phyloP scores from a whole-genome alignment of 2,888 invertebrate species.

The Sesia bembeciformis region DNA sequence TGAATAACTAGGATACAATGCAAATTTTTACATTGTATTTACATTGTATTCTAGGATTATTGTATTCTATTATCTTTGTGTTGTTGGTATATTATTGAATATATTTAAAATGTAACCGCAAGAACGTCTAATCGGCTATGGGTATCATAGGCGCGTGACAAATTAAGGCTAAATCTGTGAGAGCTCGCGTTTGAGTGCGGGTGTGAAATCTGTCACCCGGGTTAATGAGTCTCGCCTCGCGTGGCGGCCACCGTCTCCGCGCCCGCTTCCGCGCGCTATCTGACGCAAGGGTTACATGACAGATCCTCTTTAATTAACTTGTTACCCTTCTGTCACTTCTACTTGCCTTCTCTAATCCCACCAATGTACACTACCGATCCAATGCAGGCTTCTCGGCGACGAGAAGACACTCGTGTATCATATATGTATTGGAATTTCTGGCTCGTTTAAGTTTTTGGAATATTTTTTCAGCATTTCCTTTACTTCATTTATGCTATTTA shows the following conservation, averaged over 20 bases:
- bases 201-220: constrained; percentile 22
- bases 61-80: too few relatives aligned
- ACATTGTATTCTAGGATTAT: too few relatives aligned
- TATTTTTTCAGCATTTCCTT: too few relatives aligned
- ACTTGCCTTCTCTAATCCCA: constrained; percentile 15
- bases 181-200: constrained; percentile 19
- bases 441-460: too few relatives aligned
- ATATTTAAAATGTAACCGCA: too few relatives aligned
- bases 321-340: constrained; percentile 26
- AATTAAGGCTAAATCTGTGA: constrained; percentile 15
- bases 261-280: constrained; percentile 3
- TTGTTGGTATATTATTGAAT: too few relatives aligned
- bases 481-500: too few relatives aligned
- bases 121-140: too few relatives aligned
- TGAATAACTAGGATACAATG: too few relatives aligned
- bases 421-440: too few relatives aligned
- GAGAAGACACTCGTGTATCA: too few relatives aligned
- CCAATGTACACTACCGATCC: not conserved
- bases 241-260: constrained; percentile 7
- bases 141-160: not conserved
- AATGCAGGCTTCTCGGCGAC: not conserved
- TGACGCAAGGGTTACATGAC: constrained; percentile 25
- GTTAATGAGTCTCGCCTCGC: not conserved
- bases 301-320: constrained; percentile 49
- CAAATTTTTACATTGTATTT: too few relatives aligned